A percentile compares a stretch with the other conserved stretches of the same genome.
Conservation (phyloP, 2,888 invertebrate species). For the Tetramorium bicarinatum region DNA sequence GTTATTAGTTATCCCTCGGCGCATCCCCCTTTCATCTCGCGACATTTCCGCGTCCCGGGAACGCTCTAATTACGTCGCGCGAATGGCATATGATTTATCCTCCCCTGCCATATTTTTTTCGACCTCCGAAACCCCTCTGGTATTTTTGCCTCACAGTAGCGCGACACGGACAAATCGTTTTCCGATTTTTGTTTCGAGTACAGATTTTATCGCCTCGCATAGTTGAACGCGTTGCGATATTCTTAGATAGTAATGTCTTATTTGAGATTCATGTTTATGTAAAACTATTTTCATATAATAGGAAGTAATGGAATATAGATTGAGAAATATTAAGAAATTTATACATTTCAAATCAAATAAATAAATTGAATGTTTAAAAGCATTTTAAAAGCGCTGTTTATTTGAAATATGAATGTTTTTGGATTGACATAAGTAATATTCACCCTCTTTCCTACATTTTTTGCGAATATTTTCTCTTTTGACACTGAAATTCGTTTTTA, state of each 20-base stretch:
- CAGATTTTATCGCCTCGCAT: background rate
- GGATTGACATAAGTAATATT: background rate
- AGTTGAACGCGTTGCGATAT: background rate
- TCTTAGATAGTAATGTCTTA: background rate
- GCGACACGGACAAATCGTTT: constrained; percentile 13
- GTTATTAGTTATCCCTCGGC: constrained; percentile 75
- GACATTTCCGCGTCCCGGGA: constrained; percentile 20
- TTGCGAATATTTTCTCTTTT: background rate
- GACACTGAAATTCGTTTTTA: background rate
- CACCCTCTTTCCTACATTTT: background rate
- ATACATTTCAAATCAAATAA: background rate
- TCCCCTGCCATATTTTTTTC: background rate
- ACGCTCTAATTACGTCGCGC: constrained; percentile 40
- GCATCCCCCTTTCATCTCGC: constrained; percentile 13
- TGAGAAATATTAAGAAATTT: background rate
- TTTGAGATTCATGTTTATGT: background rate
- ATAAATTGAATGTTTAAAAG: background rate
- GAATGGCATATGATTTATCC: background rate
- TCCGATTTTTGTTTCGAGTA: background rate
- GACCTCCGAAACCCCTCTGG: background rate
- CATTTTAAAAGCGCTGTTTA: background rate
- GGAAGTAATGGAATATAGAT: background rate
- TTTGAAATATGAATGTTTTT: background rate
- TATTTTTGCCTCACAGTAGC: background rate
- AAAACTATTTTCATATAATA: background rate